These are phyloP conservation scores for Sisyra nigra DNA, from an alignment of 2,888 invertebrate genomes.

Conservation along the genomic window DNA sequence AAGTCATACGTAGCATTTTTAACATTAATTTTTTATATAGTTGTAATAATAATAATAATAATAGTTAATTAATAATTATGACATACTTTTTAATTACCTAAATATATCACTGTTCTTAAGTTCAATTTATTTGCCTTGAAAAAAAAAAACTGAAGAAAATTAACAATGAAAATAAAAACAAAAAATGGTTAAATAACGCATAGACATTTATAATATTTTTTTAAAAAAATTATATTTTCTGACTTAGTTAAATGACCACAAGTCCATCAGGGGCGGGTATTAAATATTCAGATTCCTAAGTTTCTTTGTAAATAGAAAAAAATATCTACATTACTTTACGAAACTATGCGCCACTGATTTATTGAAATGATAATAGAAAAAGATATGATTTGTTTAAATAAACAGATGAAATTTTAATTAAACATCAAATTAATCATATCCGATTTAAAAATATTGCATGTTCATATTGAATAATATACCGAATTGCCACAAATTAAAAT, in stretches of 20 bases:
- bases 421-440: too few species aligned
- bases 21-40: constrained; percentile 8
- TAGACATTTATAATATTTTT: constrained; percentile 4
- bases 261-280: too few species aligned
- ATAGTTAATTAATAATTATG: too few species aligned
- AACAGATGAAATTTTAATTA: background rate
- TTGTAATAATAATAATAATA: background rate
- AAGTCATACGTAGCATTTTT: constrained; percentile 7
- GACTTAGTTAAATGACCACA: too few species aligned
- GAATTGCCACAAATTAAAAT: too few species aligned
- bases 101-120: constrained; percentile 10
- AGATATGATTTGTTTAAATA: constrained; percentile 17
- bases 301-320: too few species aligned
- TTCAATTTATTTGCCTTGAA: constrained; percentile 5
- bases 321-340: too few species aligned
- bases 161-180: constrained; percentile 9
- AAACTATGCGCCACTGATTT: too few species aligned
- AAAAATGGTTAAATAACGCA: constrained; percentile 13
- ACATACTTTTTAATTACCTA: constrained; percentile 7
- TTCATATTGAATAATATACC: too few species aligned
- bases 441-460: too few species aligned
- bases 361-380: constrained; percentile 16
- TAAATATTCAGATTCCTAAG: too few species aligned
- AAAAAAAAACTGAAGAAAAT: constrained; percentile 6
- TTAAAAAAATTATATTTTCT: too few species aligned